Evolutionary conservation across 2,888 invertebrate species (phyloP), one percentile per base, ranked within the genome.

Genomic region (Subacronicta megacephala): DNA sequence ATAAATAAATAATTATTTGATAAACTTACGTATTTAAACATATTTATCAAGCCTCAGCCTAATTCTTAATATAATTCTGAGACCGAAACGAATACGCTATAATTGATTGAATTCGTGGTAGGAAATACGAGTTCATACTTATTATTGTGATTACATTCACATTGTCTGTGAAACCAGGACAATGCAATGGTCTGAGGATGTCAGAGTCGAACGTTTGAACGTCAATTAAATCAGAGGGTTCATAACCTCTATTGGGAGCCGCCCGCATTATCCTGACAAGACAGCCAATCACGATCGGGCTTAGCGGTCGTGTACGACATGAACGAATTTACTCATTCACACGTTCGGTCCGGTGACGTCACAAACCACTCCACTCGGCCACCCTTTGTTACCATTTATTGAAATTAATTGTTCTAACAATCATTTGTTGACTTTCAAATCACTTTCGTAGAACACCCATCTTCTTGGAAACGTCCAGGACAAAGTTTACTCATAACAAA

Each of bases 221-320:
- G 89, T 90, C 91, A 90, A 92, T 92, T 90, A 92, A 91, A 90
- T 87, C 91, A 83, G 88, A 84, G 88, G 87, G 90, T 88, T 87
- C 89, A 88, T 88, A 89, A 87, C 88, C 85, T 86, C 81, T 75
- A 82, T 79, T 72, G 78, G 77, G 65, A 62, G 82, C 89, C 91
- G 83, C 92, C 92, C 92, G 92, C 90, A 92, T 92, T 85, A 86
- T 85, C 77, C 82, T 80, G 81, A 82, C 84, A 84, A 77, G 81
- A 79, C 81, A 85, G 79, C 89, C 91, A 91, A 91, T 91, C 89
- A 90, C 80, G 77, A 67, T 64, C 75, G 78, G 79, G 84, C 84
- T 87, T 84, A 85, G 83, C 68, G 75, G 72, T 80, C 74, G 76
- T 81, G 76, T 81, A 81, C 83, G 76, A 77, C 79, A 76, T 61